Conservation (phyloP, 1,140 invertebrate species). For the Drosophila ambigua region DNA sequence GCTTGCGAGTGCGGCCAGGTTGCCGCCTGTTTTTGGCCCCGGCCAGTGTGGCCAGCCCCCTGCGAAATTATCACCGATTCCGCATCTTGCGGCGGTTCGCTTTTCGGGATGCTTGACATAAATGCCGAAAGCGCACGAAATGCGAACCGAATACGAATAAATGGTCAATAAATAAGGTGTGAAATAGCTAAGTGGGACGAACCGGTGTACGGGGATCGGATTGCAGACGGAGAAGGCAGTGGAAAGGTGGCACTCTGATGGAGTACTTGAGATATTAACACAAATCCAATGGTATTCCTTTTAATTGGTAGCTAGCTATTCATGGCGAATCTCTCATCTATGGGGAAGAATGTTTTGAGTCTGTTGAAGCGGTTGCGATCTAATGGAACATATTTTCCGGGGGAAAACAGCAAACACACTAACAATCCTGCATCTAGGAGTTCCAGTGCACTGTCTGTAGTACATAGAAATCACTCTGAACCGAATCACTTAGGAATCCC, state of each 20-base stretch:
- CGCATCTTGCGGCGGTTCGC: conserved; percentile 42
- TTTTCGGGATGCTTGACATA: conserved; percentile 56
- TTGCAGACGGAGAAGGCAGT: background rate
- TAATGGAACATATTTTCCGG: background rate
- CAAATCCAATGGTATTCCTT: conserved; percentile 45
- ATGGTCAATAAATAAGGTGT: conserved; percentile 83
- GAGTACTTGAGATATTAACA: conserved; percentile 38
- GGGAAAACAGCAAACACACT: no score
- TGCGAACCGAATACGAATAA: conserved; percentile 40
- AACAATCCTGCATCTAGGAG: no score
- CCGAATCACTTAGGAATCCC: background rate
- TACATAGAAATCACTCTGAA: no score
- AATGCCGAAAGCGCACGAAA: conserved; percentile 82
- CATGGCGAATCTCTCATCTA: background rate
- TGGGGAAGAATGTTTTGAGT: no score
- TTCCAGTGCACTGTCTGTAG: no score
- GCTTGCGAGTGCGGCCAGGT: conserved; percentile 80
- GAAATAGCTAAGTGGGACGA: conserved; percentile 76
- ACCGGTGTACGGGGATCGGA: conserved; percentile 13
- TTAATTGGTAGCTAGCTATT: conserved; percentile 45
- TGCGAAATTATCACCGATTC: conserved; percentile 50
- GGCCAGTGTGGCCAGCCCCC: conserved; percentile 71
- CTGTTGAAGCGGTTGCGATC: no score
- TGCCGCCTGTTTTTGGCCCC: conserved; percentile 59
- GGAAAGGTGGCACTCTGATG: conserved; percentile 12